Evolutionary conservation across 2,797 vertebrate species (phyloP), one percentile per base, ranked within the genome.

Genomic region (Sebastolobus altivelis): DNA sequence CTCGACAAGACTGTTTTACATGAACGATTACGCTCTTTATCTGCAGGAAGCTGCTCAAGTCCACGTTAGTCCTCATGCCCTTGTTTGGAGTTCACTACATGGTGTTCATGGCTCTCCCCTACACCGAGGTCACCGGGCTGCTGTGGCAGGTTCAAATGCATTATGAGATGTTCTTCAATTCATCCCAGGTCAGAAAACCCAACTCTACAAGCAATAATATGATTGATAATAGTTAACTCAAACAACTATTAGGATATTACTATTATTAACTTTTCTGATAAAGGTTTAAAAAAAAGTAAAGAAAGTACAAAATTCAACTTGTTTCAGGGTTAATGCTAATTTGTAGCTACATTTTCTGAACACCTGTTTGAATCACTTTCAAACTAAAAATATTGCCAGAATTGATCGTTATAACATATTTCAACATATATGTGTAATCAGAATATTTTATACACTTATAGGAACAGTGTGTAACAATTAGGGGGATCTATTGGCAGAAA

Each of bases 81-180:
- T 86, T 97, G 79, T 97, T 97, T 66, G 97, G 97, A 16, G 96
- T 97, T n/a, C 96, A 97, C 90, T 97, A 97, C 83, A 96, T 97
- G 88, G 93, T 97, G 66, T 97, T 97, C 81, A 96, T 97, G 95
- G 96, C 96, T 62, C 93, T 97, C 25, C 96, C 96, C 6, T 97
- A 97, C 89, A 97, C 96, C 0, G 96, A 97, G 72, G 95, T 97
- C 22, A 94, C 90, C 0, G 95, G 96, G 37, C 81, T 96, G 75
- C 94, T 97, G 56, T 97, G 96, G 96, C 96, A 97, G 88, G 95
- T 97, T 65, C 96, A 97, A 91, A 97, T 97, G 97, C 96, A 97
- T 92, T 97, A 97, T 6, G 97, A 97, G 91, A 97, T 97, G 96
- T 95, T 97, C 90, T 97, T 97, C 93, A 97, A 97, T 89, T 97